Percentiles rank a stretch among this genome's conserved stretches.
phyloP scores from a whole-genome alignment of 2,797 vertebrate genomes.

The Rhyacichthys aspro region DNA sequence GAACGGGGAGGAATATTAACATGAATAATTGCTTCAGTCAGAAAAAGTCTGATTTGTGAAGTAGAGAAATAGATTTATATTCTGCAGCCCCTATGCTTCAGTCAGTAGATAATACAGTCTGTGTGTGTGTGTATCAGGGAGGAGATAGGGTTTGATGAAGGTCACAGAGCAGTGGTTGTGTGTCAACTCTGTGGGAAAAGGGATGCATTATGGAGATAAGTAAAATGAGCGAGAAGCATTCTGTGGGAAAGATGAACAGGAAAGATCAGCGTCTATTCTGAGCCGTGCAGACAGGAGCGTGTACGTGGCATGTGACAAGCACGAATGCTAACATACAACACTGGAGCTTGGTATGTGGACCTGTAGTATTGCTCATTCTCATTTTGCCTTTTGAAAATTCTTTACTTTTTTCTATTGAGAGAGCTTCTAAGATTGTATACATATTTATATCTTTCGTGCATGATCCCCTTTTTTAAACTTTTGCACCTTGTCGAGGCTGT shows the following conservation, averaged over 20 bases:
- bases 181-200: conserved; percentile 28
- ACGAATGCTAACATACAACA: background rate
- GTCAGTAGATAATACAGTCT: conserved; percentile 24
- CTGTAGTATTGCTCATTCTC: too few relatives aligned
- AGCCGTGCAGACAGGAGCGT: conserved; percentile 7
- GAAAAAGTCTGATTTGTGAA: background rate
- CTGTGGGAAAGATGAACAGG: conserved; percentile 27
- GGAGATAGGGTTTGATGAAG: conserved; percentile 2
- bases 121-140: background rate
- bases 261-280: conserved; percentile 5
- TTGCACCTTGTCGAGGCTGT: too few relatives aligned
- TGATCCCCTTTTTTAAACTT: too few relatives aligned
- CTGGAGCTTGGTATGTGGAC: too few relatives aligned
- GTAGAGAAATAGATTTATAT: background rate
- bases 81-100: conserved; percentile 14
- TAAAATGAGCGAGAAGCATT: conserved; percentile 35
- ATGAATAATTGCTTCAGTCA: background rate
- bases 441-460: too few relatives aligned
- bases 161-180: conserved; percentile 1
- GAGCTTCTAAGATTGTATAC: too few relatives aligned
- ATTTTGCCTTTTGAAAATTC: too few relatives aligned
- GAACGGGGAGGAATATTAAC: background rate
- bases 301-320: conserved; percentile 5
- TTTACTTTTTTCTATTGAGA: too few relatives aligned
- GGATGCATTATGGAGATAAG: conserved; percentile 38